A percentile compares a stretch with the other conserved stretches of the same genome.
phyloP scores from a whole-genome alignment of 2,113 vertebrate genomes.

The Heterochromis multidens region DNA sequence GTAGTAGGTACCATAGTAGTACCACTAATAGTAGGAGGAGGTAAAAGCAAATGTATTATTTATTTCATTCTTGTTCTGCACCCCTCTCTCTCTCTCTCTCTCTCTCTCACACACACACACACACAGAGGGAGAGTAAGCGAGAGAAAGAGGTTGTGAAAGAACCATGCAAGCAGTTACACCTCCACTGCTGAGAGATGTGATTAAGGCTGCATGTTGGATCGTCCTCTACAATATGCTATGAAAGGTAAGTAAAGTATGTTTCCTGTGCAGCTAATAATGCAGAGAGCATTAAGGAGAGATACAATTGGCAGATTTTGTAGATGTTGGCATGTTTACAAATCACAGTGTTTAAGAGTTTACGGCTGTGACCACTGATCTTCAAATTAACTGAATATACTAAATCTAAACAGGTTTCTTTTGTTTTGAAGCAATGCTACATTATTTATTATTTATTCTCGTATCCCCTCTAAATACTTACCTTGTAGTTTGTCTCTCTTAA shows the following conservation, averaged over 20 bases:
- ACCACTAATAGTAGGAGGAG: too few species aligned
- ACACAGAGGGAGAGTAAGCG: not conserved
- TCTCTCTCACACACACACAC: too few species aligned
- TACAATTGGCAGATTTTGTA: not conserved
- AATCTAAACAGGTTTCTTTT: not conserved
- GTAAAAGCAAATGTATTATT: too few species aligned
- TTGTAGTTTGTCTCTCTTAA: not conserved
- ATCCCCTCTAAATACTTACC: fast-evolving
- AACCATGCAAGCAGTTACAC: not conserved
- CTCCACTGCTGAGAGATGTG: not conserved
- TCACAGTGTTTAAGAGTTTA: not conserved
- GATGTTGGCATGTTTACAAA: not conserved
- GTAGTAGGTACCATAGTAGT: too few species aligned
- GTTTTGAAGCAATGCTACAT: not conserved
- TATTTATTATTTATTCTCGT: not conserved
- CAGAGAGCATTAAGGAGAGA: not conserved
- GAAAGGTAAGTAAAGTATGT: conserved; percentile 40
- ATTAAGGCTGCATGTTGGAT: not conserved
- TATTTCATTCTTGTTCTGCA: too few species aligned
- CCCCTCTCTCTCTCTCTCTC: too few species aligned
- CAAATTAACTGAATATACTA: not conserved
- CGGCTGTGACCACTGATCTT: not conserved
- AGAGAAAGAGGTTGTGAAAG: not conserved
- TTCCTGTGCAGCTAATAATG: not conserved
- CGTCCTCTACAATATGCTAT: not conserved